Evolutionary conservation across 2,888 invertebrate species (phyloP).

Genomic region (Eristalis intricaria): DNA sequence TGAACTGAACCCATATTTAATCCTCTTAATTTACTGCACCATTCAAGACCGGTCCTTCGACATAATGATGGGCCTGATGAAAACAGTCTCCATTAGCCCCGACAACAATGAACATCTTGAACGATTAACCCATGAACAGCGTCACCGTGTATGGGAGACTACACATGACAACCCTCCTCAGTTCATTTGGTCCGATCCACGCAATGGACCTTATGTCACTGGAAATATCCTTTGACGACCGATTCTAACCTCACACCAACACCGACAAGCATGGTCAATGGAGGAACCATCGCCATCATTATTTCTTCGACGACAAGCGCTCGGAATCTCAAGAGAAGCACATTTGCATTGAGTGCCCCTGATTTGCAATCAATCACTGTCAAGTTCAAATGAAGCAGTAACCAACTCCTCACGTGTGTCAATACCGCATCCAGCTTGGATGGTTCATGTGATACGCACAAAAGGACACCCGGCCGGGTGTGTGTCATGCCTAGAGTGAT

Average conservation of each 20-base stretch:
- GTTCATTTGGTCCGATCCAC: background rate
- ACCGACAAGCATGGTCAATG: too few relatives aligned
- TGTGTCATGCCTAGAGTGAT: constrained; percentile 55
- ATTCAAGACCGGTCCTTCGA: too few relatives aligned
- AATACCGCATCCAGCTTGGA: background rate
- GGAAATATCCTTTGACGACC: background rate
- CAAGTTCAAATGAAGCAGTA: constrained; percentile 54
- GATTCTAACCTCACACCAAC: background rate
- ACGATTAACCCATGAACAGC: background rate
- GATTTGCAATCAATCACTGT: constrained; percentile 68
- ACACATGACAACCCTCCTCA: background rate
- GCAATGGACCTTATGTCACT: background rate
- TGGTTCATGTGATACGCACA: constrained; percentile 29
- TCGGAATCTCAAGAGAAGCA: constrained; percentile 28
- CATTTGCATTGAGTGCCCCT: constrained; percentile 58
- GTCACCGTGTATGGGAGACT: background rate
- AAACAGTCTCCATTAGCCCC: background rate
- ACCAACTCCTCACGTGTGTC: constrained; percentile 49
- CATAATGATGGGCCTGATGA: background rate
- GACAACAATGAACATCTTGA: too few relatives aligned
- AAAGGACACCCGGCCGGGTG: constrained; percentile 12
- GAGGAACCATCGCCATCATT: constrained; percentile 27
- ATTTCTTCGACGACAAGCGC: constrained; percentile 40
- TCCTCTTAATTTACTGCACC: too few relatives aligned
- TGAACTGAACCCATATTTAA: too few relatives aligned